phyloP scores from a whole-genome alignment of 2,113 vertebrate genomes.

The Scopus umbretta region DNA sequence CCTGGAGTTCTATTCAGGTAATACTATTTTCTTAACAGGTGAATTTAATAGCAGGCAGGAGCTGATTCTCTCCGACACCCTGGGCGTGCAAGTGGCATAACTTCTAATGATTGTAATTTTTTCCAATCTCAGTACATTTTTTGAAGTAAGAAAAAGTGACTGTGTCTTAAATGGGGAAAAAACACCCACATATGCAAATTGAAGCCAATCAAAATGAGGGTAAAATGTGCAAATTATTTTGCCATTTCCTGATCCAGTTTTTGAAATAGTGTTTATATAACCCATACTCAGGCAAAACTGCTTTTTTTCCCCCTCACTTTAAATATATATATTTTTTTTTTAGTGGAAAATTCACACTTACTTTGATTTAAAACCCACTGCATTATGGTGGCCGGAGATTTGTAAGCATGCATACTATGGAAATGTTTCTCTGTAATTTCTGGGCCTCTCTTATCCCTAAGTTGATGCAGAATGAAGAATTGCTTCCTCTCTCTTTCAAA shows the following conservation, averaged over 20 bases:
- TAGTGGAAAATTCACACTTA: not conserved
- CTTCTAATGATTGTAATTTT: not conserved
- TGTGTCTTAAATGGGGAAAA: not conserved
- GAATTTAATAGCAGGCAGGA: not conserved
- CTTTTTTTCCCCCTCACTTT: not conserved
- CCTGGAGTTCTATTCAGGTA: not conserved
- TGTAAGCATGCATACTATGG: not conserved
- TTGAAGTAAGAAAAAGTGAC: not conserved
- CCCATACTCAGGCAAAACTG: not conserved
- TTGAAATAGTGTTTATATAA: not conserved
- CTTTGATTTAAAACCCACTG: not conserved
- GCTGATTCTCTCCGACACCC: not conserved
- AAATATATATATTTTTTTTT: not conserved
- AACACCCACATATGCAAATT: rapidly evolving
- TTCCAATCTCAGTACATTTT: not conserved
- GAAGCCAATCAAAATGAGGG: not conserved
- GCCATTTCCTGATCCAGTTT: not conserved
- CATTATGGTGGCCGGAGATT: not conserved
- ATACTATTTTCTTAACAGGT: not conserved
- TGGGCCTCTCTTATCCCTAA: not conserved
- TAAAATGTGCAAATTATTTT: not conserved
- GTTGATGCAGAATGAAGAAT: not conserved
- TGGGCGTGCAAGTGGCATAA: not conserved
- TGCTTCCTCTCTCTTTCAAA: not conserved
- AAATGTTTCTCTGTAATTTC: not conserved